Evolutionary conservation across 2,113 vertebrate species (phyloP), one percentile per base, ranked within the genome.

Genomic region (Puntigrus tetrazona): DNA sequence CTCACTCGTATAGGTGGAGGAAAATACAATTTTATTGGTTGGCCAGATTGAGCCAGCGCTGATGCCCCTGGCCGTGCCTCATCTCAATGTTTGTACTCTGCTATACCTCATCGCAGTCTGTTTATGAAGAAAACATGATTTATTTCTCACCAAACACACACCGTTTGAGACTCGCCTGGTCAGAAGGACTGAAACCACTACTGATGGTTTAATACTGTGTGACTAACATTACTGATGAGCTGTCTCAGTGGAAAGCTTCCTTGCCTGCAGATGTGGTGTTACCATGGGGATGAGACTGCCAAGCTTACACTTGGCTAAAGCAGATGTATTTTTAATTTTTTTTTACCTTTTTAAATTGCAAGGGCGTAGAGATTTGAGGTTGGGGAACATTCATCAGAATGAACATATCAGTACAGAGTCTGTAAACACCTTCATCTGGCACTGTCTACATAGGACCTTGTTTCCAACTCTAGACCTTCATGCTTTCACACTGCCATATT

Each of bases 151-250:
- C 20, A 34, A 27, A 22, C 61, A 45, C 20, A 43, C 52, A 43
- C 70, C 82, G 72, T 65, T 78, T 55, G 70, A 65, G 34, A 59
- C 47, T 55, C 61, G 27, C 25, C 55, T 63, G 43, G 80, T 83
- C 74, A 50, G 43, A 7, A 8, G 77, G 67, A 61, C 73, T 79
- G 73, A 87, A 85, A 43, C 81, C 81, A 55, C 29, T 77, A 52
- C 75, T 81, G 59, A 74, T 80, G 76, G 69, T 80, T 67, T 83
- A 73, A 83, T 85, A 55, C 80, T 83, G 86, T 83, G 79, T 87
- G 84, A 87, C 74, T 83, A 87, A 85, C 86, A 87, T 87, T 81
- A 25, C 67, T 85, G 86, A 87, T 87, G 80, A 86, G 81, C 84
- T 88, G 84, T 81, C 84, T 86, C 76, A 83, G 86, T 84, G 55